Evolutionary conservation across 1,140 invertebrate genomes (phyloP), one percentile per base, ranked within the genome.

Genomic region (Atta cephalotes): DNA sequence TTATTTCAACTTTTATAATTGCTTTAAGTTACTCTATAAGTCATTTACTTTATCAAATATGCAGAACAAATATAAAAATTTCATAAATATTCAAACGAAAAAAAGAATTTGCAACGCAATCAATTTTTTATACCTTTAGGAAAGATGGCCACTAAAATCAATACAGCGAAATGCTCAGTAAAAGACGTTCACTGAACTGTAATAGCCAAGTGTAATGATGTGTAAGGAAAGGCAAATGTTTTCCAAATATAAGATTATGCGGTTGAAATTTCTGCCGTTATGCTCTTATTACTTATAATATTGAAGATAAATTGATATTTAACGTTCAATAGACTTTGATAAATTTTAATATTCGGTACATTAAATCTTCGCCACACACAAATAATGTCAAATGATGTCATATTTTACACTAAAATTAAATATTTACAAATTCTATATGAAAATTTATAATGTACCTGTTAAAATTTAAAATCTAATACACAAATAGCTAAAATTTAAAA

Each of bases 131-230:
- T 39, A 58, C 51, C 56, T 71, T 71, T 18, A 49, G 2, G 14
- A 21, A n/a, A 58, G 21, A 81, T 70, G 21, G 31, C 14, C n/a
- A n/a, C 21, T 25, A 45, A 39, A 21, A 81, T 81, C 79, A 71
- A 81, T 81, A 81, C 51, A 31, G 28, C 14, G 45, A 58, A 39
- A 71, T 79, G 31, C 18, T 79, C 45, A 25, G 18, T 58, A 81
- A 58, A 81, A 81, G 65, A 81, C 51, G n/a, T 71, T 81, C 51
- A 71, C 65, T 81, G 66, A 81, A 81, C 79, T 81, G 79, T 81
- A 58, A 81, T 53, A 71, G 31, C 16, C 35, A 7, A 58, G 66
- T 56, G 65, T 81, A 81, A 81, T 81, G 79, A 45, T 21, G 51
- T 51, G 79, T 71, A 25, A 81, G 58, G 49, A 28, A 70, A 71